Evolutionary conservation across 1,140 invertebrate genomes (phyloP).

Genomic region (Eulimnadia texana): DNA sequence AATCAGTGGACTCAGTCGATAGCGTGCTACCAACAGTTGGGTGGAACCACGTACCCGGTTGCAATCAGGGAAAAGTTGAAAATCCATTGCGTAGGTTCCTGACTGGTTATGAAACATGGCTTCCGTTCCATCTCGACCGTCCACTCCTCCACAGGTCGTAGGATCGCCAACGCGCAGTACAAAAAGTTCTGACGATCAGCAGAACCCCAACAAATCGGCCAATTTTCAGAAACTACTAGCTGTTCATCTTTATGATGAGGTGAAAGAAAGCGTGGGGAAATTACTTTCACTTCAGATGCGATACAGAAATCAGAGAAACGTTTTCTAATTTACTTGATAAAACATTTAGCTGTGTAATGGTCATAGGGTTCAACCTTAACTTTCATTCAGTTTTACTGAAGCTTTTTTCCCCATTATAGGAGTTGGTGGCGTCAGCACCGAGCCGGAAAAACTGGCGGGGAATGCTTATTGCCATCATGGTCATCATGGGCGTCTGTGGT

Average conservation of each 20-base stretch:
- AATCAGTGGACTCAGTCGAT: too few relatives aligned
- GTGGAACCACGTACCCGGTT: too few relatives aligned
- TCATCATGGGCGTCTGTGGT: slow-evolving; percentile 68
- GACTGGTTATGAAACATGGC: too few relatives aligned
- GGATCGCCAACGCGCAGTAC: background rate
- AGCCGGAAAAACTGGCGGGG: slow-evolving; percentile 76
- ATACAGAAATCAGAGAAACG: background rate
- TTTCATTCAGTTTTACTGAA: too few relatives aligned
- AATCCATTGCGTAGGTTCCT: too few relatives aligned
- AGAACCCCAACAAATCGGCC: background rate
- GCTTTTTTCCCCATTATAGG: slow-evolving; percentile 38
- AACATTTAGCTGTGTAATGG: too few relatives aligned
- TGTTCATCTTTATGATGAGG: background rate
- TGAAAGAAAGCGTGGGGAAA: too few relatives aligned
- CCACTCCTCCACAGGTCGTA: background rate
- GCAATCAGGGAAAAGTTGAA: too few relatives aligned
- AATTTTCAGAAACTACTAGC: background rate
- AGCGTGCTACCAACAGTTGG: too few relatives aligned
- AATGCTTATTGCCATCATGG: slow-evolving; percentile 72
- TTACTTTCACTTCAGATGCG: background rate
- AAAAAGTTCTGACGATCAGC: background rate
- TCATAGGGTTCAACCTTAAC: too few relatives aligned
- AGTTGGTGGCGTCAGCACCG: slow-evolving; percentile 61
- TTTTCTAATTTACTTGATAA: too few relatives aligned
- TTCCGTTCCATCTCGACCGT: too few relatives aligned